Base-by-base conservation (phyloP, 2,888 invertebrate species). In the Pollenia amentaria region DNA sequence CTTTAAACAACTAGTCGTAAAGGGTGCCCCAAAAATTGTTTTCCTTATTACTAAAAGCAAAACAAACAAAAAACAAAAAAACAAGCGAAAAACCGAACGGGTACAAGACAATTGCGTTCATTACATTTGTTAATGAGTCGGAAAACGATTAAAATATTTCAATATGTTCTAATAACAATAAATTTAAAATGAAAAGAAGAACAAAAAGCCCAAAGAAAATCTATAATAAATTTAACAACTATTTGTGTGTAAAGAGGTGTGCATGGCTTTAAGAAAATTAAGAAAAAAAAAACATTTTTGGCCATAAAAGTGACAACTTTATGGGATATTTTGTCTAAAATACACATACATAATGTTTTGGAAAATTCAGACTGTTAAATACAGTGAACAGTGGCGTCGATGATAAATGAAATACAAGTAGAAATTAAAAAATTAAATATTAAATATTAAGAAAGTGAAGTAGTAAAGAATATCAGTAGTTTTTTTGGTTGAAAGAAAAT, bases 251-350 rank as follows among this genome's bases (percentile, higher is more conserved):
- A 2, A 44, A 21, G 64, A 64, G 76, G 76, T 53, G 77, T 67
- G 46, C 44, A 44, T 44, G 11, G 64, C 29, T 29, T 40, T 18
- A 12, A 18, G 12, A 38, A 11, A 29, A 62, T 60, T 42, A 14
- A 53, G 11, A 64, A 51, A 14, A 53, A 40, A 21, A 64, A 38
- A 51, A 46, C 1, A 38, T 38, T 76, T 55, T 72, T 46, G 76
- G 65, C 77, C 55, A 72, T 84, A 78, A 78, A 84, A 57, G 57
- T 84, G 78, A 84, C 73, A 57, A 78, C 73, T 84, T 84, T 84
- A 84, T 78, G 78, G 72, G 72, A 78, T 72, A 67, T 78, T 46
- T 51, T 75, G 67, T 77, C 65, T 84, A n/a, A 48, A 6, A 72
- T 14, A 42, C 18, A 55, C 9, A 70, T 10, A 51, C 18, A 29